A percentile compares a stretch with the other conserved stretches of the same genome.
Evolutionary conservation across 2,113 vertebrate species (phyloP).

Genomic region (Sphaerodactylus townsendi): DNA sequence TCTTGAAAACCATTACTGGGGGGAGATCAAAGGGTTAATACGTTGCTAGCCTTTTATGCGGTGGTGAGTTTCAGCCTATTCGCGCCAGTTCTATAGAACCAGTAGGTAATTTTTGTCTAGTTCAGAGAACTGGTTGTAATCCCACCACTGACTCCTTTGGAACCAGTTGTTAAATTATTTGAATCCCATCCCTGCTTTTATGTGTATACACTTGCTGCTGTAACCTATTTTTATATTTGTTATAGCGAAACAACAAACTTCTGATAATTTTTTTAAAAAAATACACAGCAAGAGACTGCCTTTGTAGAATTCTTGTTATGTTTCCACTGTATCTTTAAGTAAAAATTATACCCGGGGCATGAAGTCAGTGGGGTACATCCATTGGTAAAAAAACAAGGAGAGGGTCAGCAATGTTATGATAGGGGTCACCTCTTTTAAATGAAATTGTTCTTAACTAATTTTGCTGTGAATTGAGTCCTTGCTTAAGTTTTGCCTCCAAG

Average conservation of each 20-base stretch:
- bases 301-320: not conserved
- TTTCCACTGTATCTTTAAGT: not conserved
- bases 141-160: no score
- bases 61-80: no score
- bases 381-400: no score
- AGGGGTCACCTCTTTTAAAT: no score
- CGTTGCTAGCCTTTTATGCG: not conserved
- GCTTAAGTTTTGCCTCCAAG: not conserved
- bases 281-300: not conserved
- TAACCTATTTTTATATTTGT: not conserved
- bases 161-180: no score
- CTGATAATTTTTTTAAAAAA: not conserved
- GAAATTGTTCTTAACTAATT: not conserved
- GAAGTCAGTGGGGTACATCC: not conserved
- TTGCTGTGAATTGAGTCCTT: not conserved
- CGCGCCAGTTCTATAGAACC: no score
- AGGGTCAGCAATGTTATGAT: no score
- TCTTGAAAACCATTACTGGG: not conserved
- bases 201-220: not conserved
- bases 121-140: no score
- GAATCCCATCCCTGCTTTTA: no score
- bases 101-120: no score
- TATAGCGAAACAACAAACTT: not conserved
- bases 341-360: not conserved
- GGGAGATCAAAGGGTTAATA: no score